Evolutionary conservation across 2,888 invertebrate species (phyloP).

Genomic region (Cordilura impudica): DNA sequence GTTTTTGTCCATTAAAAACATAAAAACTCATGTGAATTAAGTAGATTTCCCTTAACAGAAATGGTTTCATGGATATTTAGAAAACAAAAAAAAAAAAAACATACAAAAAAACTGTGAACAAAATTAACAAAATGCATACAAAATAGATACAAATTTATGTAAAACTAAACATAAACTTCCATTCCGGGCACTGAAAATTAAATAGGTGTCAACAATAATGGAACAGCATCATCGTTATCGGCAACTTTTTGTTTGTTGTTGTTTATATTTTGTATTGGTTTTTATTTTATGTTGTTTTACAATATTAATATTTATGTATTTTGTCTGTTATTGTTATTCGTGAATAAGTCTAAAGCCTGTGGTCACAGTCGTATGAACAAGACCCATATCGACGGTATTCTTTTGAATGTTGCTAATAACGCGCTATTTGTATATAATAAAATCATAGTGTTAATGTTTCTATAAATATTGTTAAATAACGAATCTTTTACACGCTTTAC

Average conservation of each 20-base stretch:
- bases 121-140: constrained; percentile 30
- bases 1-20: constrained; percentile 22
- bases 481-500: too few relatives aligned
- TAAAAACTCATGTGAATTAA: constrained; percentile 51
- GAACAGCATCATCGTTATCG: constrained; percentile 36
- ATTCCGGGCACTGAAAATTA: constrained; percentile 21
- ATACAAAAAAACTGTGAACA: constrained; percentile 6
- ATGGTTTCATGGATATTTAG: too few relatives aligned
- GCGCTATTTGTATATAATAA: constrained; percentile 14
- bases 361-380: background rate
- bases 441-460: background rate
- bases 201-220: constrained; percentile 62
- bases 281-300: background rate
- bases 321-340: too few relatives aligned
- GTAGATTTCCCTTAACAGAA: constrained; percentile 46
- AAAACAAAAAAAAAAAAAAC: too few relatives aligned
- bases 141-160: constrained; percentile 42
- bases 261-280: background rate
- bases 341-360: background rate
- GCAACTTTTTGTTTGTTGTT: background rate
- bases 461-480: constrained; percentile 19
- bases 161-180: constrained; percentile 10
- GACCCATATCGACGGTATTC: background rate
- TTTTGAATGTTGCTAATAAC: constrained; percentile 19
- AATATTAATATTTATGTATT: background rate